Percentiles rank a stretch among this genome's conserved stretches.
These are phyloP conservation scores for Metacarcinus magister DNA, from an alignment of 2,888 invertebrate genomes.

Conservation along the genomic window DNA sequence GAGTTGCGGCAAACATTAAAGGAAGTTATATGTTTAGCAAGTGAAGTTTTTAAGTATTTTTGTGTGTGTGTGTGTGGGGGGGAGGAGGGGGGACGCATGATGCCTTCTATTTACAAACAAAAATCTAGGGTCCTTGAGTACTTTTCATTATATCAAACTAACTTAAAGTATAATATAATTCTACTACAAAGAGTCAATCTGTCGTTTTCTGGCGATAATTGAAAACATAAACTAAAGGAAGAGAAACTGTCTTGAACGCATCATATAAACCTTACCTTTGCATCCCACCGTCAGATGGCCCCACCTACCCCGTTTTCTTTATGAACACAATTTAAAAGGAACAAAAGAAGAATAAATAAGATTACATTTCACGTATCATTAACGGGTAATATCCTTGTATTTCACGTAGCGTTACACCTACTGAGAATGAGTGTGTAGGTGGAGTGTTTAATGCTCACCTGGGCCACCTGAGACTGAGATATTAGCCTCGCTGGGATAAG, in stretches of 20 bases:
- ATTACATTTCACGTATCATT: too few species aligned
- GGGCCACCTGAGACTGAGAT: conserved; percentile 16
- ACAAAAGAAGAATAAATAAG: not conserved
- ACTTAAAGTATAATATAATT: too few species aligned
- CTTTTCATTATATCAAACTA: too few species aligned
- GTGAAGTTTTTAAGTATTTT: not conserved
- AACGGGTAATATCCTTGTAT: not conserved
- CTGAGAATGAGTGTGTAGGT: not conserved
- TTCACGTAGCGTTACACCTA: not conserved
- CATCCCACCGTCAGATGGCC: not conserved
- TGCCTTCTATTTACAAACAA: too few species aligned
- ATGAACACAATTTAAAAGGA: not conserved
- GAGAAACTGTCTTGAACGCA: too few species aligned
- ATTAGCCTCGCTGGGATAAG: not conserved
- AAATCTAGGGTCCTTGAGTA: too few species aligned
- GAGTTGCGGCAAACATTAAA: not conserved
- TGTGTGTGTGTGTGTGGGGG: not conserved
- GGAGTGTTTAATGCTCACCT: not conserved
- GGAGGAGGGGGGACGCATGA: not conserved
- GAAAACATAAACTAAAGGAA: too few species aligned
- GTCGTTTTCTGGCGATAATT: too few species aligned
- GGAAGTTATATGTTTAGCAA: not conserved
- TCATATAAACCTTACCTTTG: too few species aligned
- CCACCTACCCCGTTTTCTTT: not conserved
- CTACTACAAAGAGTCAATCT: too few species aligned